These are phyloP conservation scores for Holothuria scabra DNA, from an alignment of 53 echinoderm and acorn worm species.

Conservation along the genomic window DNA sequence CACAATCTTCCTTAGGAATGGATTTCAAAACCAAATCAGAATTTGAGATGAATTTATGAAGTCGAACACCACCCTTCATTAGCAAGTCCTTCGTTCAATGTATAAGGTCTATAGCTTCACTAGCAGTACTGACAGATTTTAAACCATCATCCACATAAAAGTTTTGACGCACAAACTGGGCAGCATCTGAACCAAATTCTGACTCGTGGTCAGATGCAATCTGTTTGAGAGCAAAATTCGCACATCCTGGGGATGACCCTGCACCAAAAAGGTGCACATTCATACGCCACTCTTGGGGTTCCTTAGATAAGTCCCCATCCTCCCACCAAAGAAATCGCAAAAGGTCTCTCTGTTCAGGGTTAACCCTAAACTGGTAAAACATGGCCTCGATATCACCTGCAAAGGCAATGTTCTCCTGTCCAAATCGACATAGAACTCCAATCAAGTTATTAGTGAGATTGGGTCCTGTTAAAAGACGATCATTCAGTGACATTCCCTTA, in stretches of 20 bases:
- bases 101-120: too few relatives aligned
- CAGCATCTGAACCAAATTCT: constrained; percentile 8
- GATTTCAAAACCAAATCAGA: constrained; percentile 51
- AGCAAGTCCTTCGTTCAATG: constrained; percentile 26
- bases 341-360: too few relatives aligned
- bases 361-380: too few relatives aligned
- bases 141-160: constrained; percentile 76
- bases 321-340: constrained; percentile 9
- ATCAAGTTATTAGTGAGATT: too few relatives aligned
- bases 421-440: too few relatives aligned
- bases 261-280: too few relatives aligned
- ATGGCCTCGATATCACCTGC: too few relatives aligned
- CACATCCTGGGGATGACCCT: too few relatives aligned
- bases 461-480: too few relatives aligned
- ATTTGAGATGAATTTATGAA: constrained; percentile 71
- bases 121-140: constrained; percentile 48
- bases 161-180: too few relatives aligned
- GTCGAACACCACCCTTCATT: constrained; percentile 57
- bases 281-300: constrained; percentile 11
- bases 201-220: constrained; percentile 15
- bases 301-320: background rate
- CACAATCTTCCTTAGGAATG: constrained; percentile 46
- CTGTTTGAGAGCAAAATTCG: constrained; percentile 26
- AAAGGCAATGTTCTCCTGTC: too few relatives aligned
- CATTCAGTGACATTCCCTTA: too few relatives aligned